Conservation (phyloP, 2,113 vertebrate species). For the Oncorhynchus gorbuscha region DNA sequence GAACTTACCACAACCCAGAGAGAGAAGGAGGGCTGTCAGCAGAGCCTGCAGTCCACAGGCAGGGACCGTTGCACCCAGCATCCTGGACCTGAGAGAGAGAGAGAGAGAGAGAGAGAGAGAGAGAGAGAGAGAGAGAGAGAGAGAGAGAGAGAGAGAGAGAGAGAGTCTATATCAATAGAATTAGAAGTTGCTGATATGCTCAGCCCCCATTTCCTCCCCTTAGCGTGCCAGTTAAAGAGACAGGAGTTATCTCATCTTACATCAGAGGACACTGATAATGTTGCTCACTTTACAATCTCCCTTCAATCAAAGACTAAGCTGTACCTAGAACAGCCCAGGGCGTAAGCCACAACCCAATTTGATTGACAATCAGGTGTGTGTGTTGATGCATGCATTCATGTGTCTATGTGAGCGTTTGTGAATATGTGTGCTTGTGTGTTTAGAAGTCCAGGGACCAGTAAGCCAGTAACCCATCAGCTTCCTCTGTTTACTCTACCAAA, state of each 20-base stretch:
- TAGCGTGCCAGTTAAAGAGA: too few species aligned
- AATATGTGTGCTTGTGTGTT: too few species aligned
- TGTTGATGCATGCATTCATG: too few species aligned
- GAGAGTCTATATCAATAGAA: neutral
- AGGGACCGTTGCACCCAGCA: constrained; percentile 37
- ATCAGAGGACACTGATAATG: too few species aligned
- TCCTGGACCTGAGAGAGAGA: constrained; percentile 62
- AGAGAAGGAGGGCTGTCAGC: constrained; percentile 58
- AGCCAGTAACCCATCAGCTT: neutral
- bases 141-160: too few species aligned
- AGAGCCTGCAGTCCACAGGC: constrained; percentile 58
- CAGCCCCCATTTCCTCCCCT: too few species aligned
- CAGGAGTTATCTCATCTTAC: too few species aligned
- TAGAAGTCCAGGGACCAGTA: too few species aligned
- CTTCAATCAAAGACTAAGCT: neutral
- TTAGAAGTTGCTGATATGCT: too few species aligned
- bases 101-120: constrained; percentile 8
- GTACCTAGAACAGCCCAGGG: neutral
- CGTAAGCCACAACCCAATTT: neutral
- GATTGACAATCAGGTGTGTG: constrained; percentile 4
- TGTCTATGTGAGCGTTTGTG: too few species aligned
- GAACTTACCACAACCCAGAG: constrained; percentile 59
- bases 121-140: neutral
- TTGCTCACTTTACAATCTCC: neutral
- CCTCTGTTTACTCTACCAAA: constrained; percentile 2